Percentiles rank a stretch among this genome's conserved stretches.
Conservation (phyloP, 2,888 invertebrate genomes). For the Baccha elongata region DNA sequence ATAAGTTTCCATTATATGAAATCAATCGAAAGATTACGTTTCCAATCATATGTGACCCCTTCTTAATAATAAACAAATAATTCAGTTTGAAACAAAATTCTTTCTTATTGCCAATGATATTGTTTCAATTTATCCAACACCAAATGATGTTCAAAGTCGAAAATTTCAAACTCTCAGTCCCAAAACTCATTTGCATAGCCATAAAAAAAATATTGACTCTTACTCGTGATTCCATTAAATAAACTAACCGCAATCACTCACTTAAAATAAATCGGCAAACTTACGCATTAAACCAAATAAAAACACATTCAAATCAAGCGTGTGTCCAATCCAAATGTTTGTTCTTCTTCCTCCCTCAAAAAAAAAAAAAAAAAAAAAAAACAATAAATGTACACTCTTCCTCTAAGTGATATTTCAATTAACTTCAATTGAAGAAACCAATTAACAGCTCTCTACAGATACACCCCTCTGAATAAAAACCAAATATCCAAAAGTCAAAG, state of each 20-base stretch:
- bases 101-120: no score
- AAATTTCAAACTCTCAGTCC: neutral
- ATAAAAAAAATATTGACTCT: neutral
- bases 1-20: no score
- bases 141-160: neutral
- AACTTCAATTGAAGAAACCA: conserved; percentile 76
- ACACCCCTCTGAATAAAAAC: conserved; percentile 14
- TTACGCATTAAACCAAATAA: conserved; percentile 2
- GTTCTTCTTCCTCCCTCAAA: conserved; percentile 44
- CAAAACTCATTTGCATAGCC: neutral
- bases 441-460: conserved; percentile 65
- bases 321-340: conserved; percentile 41
- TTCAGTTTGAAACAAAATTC: no score
- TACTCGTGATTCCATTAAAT: conserved; percentile 1
- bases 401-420: conserved; percentile 80
- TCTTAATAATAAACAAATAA: no score
- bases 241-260: neutral
- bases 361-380: conserved; percentile 76
- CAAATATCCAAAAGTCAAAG: conserved; percentile 41
- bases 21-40: no score
- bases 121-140: neutral
- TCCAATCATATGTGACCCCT: no score
- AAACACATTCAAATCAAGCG: conserved; percentile 71
- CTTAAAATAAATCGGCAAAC: neutral
- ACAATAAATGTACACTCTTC: conserved; percentile 75